Base-by-base conservation (phyloP, 2,888 invertebrate species). In the Hypercompe scribonia region DNA sequence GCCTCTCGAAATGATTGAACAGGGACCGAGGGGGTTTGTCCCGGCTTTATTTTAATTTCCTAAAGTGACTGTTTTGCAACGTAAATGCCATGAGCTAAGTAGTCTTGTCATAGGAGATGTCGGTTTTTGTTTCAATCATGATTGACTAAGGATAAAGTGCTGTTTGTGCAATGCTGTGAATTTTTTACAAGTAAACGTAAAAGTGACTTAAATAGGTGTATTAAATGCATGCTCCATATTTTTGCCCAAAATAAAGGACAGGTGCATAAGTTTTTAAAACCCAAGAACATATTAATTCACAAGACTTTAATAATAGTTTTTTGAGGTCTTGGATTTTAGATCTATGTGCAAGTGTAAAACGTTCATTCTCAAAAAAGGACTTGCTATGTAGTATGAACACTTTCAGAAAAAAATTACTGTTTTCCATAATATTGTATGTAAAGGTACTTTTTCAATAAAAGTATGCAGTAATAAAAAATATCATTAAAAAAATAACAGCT, bases 1-100 rank as follows among this genome's bases (percentile, higher is more conserved):
- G 89, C 89, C 92, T 92, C 90, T 94, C 89, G 93, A 94, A 94
- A 94, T 95, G 94, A 95, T 95, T 95, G 94, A 95, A 91, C 92
- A 88, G 94, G 95, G 95, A 94, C 94, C 91, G 90, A 90, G 93
- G 92, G 92, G 93, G 90, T 91, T 94, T 90, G 91, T 88, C 77
- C 88, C 86, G 88, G 92, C 90, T 93, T 94, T 92, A 94, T 94
- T 95, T 95, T 95, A 95, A 95, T 95, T 95, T 94, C 87, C 91
- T 91, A 92, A 95, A 95, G 95, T 95, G 94, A 91, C 92, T 92
- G 90, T 92, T 94, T 94, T 92, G 94, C 92, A 92, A 92, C 92
- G 90, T 92, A 90, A 92, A 92, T 91, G 91, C 86, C 89, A 90
- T 87, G 88, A 86, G 90, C 89, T 87, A 84, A 89, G 85, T 85